Evolutionary conservation across 1,140 invertebrate genomes (phyloP), one percentile per base, ranked within the genome.

Genomic region (Drosophila subpulchrella): DNA sequence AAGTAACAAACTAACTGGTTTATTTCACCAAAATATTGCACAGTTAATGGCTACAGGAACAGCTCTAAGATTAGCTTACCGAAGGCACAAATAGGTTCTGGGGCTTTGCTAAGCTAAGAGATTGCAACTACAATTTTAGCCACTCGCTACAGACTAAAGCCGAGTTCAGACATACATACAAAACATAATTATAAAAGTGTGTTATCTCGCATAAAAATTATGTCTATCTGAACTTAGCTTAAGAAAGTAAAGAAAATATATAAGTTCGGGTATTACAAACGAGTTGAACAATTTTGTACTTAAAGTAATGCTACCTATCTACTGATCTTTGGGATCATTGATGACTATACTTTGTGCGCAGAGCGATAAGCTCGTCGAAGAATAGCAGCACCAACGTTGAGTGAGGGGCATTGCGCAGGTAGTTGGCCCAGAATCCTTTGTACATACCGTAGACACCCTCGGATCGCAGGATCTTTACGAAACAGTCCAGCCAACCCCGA

Each of bases 381-480:
- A 98, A 97, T 24, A 98, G 94, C 38, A 98, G 93, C 80, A 96
- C 95, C 0, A 98, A 90, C 2, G 98, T 95, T 0, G 97, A 97
- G 83, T 98, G 97, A 1, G 97, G 97, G 1, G 96, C 97, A 41
- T 98, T 94, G 55, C 97, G 94, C 47, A 98, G 93, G 92, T 97
- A 97, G 38, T 95, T 96, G 1, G 97, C 96, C 15, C 95, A 95
- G 34, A 96, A 95, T 12, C 97, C 97, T 93, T 98, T 98, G 91
- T 98, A 98, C 77, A 98, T 95, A 3, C 96, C 97, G 50, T 93
- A 92, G 1, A 96, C 74, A 0, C 97, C 97, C 94, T 98, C 97
- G 0, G 94, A 94, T 66, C 93, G 93, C 7, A 95, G 93, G 71
- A 97, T 97, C 92, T 98, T 98, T 0, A 93, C 61, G 34, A 96